Base-by-base conservation (phyloP, 2,797 vertebrate species). In the Onychomys leucogaster region DNA sequence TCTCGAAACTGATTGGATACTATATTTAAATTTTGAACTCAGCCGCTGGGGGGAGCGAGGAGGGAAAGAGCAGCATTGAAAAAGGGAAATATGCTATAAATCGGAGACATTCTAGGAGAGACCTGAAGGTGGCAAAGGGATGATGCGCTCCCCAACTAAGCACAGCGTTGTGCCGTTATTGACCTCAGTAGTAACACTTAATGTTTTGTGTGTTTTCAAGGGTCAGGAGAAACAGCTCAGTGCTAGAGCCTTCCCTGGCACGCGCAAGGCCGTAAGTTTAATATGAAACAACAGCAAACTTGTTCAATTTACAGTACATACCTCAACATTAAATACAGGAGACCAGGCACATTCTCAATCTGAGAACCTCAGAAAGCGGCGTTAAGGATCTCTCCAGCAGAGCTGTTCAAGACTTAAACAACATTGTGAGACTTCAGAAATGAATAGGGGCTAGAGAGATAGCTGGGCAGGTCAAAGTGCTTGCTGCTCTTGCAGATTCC, bases 1-100 rank as follows among this genome's bases (percentile, higher is more conserved):
- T 81, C 46, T 65, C 71, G 90, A 94, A 92, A 57, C 49, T 85
- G n/a, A 80, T 19, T 67, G 67, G 41, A 90, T 67, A 92, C 57
- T n/a, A 9, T 19, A 57, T 73, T n/a, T 52, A 69, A 93, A 43
- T 49, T 43, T 49, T 82, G 80, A 57, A 25, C 29, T 52, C 34
- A 27, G 57, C 63, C 63, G 34, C 14, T 81, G 21, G 49, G 32
- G 65, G 19, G 57, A 27, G 29, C 61, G 11, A 85, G 8, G 2
- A 21, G n/a, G 41, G 77, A 52, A 41, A 76, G 49, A 93, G 13
- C 32, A 21, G 19, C 16, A 19, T 10, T 37, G 34, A 34, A 73
- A 85, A 73, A 80, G 46, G 32, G 34, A 32, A 49, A 16, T 63
- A n/a, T 52, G 43, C 89, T 80, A 13, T 37, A 83, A 90, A 92